phyloP scores from a whole-genome alignment of 2,888 invertebrate species.

The Eristalinus sepulchralis region DNA sequence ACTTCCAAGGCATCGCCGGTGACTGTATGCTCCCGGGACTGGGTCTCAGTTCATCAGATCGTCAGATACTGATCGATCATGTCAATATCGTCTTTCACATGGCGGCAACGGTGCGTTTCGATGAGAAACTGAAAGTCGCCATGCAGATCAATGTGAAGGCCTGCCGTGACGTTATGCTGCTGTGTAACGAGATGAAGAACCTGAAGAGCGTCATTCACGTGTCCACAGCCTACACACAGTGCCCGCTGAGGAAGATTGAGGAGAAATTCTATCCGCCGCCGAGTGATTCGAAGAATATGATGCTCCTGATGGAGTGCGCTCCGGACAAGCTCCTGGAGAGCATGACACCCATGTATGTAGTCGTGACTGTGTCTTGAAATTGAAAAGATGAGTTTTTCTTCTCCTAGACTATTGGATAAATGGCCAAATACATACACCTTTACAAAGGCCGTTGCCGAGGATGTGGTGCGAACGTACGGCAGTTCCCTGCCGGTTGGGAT shows the following conservation, averaged over 20 bases:
- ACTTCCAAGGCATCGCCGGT: slow-evolving; percentile 82
- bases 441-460: slow-evolving; percentile 94
- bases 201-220: slow-evolving; percentile 82
- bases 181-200: slow-evolving; percentile 85
- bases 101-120: slow-evolving; percentile 85
- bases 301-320: slow-evolving; percentile 82
- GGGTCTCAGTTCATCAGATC: slow-evolving; percentile 82
- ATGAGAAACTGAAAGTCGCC: slow-evolving; percentile 88
- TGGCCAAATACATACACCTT: slow-evolving; percentile 96
- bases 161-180: slow-evolving; percentile 84
- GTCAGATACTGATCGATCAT: slow-evolving; percentile 80
- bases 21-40: slow-evolving; percentile 82
- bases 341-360: slow-evolving; percentile 82
- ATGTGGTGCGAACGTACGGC: slow-evolving; percentile 85
- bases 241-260: slow-evolving; percentile 81
- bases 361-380: background rate
- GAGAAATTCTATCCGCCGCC: slow-evolving; percentile 83
- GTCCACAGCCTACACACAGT: slow-evolving; percentile 84
- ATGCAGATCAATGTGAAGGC: slow-evolving; percentile 88
- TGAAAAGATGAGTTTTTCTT: background rate
- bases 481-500: slow-evolving; percentile 90
- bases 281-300: slow-evolving; percentile 81
- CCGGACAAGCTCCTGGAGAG: slow-evolving; percentile 82
- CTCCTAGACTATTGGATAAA: slow-evolving; percentile 84
- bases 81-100: slow-evolving; percentile 83